Evolutionary conservation across 2,797 vertebrate genomes (phyloP).

Genomic region (Sciurus carolinensis): DNA sequence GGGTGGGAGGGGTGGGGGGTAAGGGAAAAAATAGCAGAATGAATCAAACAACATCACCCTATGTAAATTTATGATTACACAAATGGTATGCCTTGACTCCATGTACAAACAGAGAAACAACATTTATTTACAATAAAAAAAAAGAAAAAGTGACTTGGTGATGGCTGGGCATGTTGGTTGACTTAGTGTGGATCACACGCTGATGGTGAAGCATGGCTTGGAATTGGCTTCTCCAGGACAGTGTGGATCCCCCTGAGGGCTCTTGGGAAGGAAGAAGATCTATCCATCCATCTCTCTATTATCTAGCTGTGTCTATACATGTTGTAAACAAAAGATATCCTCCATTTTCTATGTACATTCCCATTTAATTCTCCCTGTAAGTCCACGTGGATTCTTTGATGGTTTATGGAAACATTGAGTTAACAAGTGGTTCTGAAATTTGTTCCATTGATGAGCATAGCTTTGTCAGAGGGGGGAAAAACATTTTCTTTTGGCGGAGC

Average conservation of each 20-base stretch:
- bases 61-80: too few species aligned
- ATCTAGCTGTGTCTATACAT: not conserved
- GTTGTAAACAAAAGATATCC: not conserved
- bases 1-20: too few species aligned
- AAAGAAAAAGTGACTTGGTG: not conserved
- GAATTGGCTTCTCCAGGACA: not conserved
- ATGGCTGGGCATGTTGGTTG: not conserved
- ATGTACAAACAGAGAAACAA: too few species aligned
- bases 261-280: not conserved
- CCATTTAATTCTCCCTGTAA: not conserved
- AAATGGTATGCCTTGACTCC: too few species aligned
- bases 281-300: too few species aligned
- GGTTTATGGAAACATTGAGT: conserved; percentile 35
- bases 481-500: not conserved
- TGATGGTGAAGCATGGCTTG: not conserved
- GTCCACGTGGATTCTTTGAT: not conserved
- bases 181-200: not conserved
- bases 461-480: not conserved
- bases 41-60: too few species aligned
- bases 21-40: too few species aligned
- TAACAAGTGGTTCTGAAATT: conserved; percentile 51
- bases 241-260: not conserved
- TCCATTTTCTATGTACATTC: fast-evolving
- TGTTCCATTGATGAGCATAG: not conserved
- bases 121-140: too few species aligned